These are phyloP conservation scores for Ectemnius continuus DNA, from an alignment of 2,888 invertebrate genomes.

Conservation along the genomic window DNA sequence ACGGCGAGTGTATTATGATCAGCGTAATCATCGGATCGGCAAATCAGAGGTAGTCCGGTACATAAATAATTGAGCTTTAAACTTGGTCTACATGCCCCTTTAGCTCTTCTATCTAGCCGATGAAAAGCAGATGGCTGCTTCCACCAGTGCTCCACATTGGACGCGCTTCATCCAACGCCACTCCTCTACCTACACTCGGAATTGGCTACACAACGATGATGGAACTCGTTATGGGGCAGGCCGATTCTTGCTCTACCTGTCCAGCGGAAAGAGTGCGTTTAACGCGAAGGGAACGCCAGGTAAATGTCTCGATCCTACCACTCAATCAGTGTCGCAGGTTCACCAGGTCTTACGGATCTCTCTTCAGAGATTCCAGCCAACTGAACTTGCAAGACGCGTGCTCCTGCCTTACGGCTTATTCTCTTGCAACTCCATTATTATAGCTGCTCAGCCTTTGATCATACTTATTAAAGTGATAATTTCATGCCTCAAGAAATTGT, in stretches of 20 bases:
- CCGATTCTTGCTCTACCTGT: slow-evolving; percentile 10
- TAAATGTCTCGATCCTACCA: slow-evolving; percentile 39
- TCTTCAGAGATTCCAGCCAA: too few species aligned
- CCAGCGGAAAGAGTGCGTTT: slow-evolving; percentile 28
- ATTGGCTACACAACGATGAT: slow-evolving; percentile 49
- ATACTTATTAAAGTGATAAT: too few species aligned
- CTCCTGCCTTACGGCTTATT: too few species aligned
- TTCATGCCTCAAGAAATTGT: too few species aligned
- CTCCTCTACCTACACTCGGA: slow-evolving; percentile 9
- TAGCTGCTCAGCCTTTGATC: not conserved
- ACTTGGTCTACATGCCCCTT: slow-evolving; percentile 38
- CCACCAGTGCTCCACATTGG: slow-evolving; percentile 42
- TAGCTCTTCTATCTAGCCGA: slow-evolving; percentile 34
- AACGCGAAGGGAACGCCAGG: slow-evolving; percentile 31
- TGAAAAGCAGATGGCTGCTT: slow-evolving; percentile 26
- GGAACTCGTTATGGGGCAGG: slow-evolving; percentile 42
- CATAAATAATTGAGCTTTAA: slow-evolving; percentile 61
- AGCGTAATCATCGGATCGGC: slow-evolving; percentile 55
- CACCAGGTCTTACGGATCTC: slow-evolving; percentile 1
- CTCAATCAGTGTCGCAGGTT: slow-evolving; percentile 35
- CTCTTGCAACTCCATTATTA: too few species aligned
- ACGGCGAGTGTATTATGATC: slow-evolving; percentile 51
- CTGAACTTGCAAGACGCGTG: too few species aligned
- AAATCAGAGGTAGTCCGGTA: slow-evolving; percentile 43
- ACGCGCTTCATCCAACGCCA: slow-evolving; percentile 19